Evolutionary conservation across 2,888 invertebrate species (phyloP), one percentile per base, ranked within the genome.

Genomic region (Odiellus spinosus): DNA sequence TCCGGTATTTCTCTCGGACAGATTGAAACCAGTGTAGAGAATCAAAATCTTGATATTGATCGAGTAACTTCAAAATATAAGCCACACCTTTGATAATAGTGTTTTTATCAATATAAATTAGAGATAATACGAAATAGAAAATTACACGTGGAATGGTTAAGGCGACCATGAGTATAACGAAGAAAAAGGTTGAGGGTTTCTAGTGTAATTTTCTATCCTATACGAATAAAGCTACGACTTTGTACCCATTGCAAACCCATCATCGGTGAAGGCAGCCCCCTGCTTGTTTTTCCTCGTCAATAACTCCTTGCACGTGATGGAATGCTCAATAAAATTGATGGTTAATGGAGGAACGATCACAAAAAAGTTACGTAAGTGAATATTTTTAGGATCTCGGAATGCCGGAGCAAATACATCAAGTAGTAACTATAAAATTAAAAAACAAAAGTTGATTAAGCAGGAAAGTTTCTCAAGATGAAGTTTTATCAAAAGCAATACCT

Each of bases 1-100:
- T 67, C 5, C 64, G 66, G 56, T 83, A 78, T 60, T 85, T 81
- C 43, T 76, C 75, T 62, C 76, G 74, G 10, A 90, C 80, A 2
- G 88, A 82, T 57, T 84, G 77, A 63, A 93, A 93, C 96, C 96
- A 98, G 64, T 91, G 88, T 5, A 98, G 71, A 0, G 86, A 78
- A 68, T 95, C 88, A 63, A 95, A 82, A 59, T 85, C 82, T 17
- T 73, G 67, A 58, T 80, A 78, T 66, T 93, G 91, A 64, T 88
- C 80, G 40, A 96, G 68, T 50, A 96, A 71, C 62, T 85, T 86
- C 50, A 95, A 73, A 56, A 96, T 82, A 61, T 91, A 98, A 1
- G 95, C 90, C 33, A 83, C 64, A 47, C 78, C 77, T 76, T 59
- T 40, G n/a, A n/a, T n/a, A n/a, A n/a, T n/a, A n/a, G n/a, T n/a